Conservation (phyloP, 1,140 invertebrate species). For the Druon quercuslanigerum region DNA sequence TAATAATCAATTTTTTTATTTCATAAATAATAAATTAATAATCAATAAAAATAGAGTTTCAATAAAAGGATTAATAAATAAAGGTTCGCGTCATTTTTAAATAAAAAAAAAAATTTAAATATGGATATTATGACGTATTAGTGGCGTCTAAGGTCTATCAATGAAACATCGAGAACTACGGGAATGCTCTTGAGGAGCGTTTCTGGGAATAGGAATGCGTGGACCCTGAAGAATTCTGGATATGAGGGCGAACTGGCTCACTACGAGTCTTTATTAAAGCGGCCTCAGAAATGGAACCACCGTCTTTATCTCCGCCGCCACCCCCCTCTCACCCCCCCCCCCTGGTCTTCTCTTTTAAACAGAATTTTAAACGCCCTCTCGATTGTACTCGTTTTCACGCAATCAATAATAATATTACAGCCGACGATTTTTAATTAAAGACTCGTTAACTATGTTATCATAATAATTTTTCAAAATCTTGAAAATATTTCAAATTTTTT, state of each 20-base stretch:
- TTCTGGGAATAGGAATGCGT: slow-evolving; percentile 60
- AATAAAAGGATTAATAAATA: not conserved
- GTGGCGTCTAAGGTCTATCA: slow-evolving; percentile 57
- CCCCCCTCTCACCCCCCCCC: slow-evolving; percentile 46
- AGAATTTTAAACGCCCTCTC: not conserved
- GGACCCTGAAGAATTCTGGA: slow-evolving; percentile 68
- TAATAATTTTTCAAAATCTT: no score
- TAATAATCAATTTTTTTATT: no score
- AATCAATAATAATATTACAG: no score
- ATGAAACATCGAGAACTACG: slow-evolving; percentile 57
- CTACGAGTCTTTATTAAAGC: slow-evolving; percentile 71
- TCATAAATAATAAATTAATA: no score
- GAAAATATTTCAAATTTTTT: no score
- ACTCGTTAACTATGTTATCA: no score
- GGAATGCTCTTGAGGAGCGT: slow-evolving; percentile 59
- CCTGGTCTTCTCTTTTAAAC: slow-evolving; percentile 38
- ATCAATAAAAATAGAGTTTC: no score
- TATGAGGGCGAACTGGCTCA: slow-evolving; percentile 61
- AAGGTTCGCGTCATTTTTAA: not conserved
- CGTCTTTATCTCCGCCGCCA: slow-evolving; percentile 46
- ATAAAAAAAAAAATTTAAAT: not conserved
- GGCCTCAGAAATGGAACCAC: slow-evolving; percentile 54
- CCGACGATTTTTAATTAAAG: no score
- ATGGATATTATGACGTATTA: slow-evolving; percentile 23
- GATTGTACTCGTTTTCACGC: no score